Evolutionary conservation across 2,113 vertebrate species (phyloP), one percentile per base, ranked within the genome.

Genomic region (Bubo scandiacus): DNA sequence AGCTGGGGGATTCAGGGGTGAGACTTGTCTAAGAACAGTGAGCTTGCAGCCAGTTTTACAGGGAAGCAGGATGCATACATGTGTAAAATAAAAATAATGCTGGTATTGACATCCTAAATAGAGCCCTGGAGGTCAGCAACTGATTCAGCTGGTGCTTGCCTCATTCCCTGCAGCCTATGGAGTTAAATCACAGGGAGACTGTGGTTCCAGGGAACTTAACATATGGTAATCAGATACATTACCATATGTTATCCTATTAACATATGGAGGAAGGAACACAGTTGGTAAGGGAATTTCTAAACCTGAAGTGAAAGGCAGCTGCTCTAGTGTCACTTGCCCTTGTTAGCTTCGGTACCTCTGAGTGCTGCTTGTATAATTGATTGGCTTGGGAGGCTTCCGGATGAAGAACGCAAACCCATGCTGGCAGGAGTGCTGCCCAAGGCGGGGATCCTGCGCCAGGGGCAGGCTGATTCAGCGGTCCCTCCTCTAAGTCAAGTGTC

Each of bases 301-400:
- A 84, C 52, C 77, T 93, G 88, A 93, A 94, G 92, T 90, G 92
- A 93, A 94, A 95, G 88, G 91, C 81, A 94, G 81, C 65, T 84
- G 77, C 77, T 88, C 81, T 96, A 72, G 30, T 92, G 86, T 79
- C 40, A 34, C 65, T 96, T 92, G 78, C 66, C 57, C 61, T 93
- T 73, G 65, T 74, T 83, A 88, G 26, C 80, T 81, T 68, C 86
- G 81, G 30, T 71, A 59, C 52, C n/a, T 59, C 61, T 29, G 23
- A 15, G 32, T 72, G 62, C 66, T 96, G 59, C 65, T 68, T 42
- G 15, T 54, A 3, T 51, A 32, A 38, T 55, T 61, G n/a, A 18
- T 57, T 72, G n/a, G 15, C 15, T 81, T 71, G 43, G 59, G 67
- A 91, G 16, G 73, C 51, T 94, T 75, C 12, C 1, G 2, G 36